Conservation (phyloP, 1,140 invertebrate genomes). For the Tribolium madens region DNA sequence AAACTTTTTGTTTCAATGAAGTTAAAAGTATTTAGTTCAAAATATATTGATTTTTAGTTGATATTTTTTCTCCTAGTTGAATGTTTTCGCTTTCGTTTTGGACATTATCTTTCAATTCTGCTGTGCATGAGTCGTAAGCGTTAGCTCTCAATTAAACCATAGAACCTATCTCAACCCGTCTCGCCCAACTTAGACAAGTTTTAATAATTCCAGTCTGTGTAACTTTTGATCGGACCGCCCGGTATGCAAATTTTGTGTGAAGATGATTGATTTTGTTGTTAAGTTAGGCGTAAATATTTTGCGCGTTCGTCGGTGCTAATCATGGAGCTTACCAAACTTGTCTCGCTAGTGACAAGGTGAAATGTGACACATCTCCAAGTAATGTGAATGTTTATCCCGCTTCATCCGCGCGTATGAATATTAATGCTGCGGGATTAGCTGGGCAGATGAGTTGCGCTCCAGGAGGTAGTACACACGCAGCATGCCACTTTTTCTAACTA, state of each 20-base stretch:
- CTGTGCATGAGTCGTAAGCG: background rate
- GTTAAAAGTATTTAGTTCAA: no score
- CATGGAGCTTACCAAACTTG: conserved; percentile 39
- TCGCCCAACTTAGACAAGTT: conserved; percentile 6
- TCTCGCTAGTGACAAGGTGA: conserved; percentile 43
- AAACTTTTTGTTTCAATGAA: no score
- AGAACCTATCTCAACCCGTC: conserved; percentile 8
- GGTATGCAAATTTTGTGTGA: conserved; percentile 11
- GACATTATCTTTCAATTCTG: background rate
- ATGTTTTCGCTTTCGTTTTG: background rate
- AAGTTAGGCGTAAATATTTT: conserved; percentile 35
- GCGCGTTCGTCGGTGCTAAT: conserved; percentile 27
- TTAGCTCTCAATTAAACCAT: background rate
- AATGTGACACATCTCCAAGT: conserved; percentile 49
- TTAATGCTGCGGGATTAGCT: conserved; percentile 51
- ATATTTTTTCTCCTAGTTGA: no score
- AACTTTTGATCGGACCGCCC: conserved; percentile 25
- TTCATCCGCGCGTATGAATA: conserved; percentile 51
- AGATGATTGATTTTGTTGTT: conserved; percentile 28
- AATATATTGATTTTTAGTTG: no score
- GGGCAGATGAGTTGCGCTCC: conserved; percentile 49
- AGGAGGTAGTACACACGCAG: conserved; percentile 46
- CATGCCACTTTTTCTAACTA: conserved; percentile 51
- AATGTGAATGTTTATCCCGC: conserved; percentile 52
- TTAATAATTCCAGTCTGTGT: conserved; percentile 18